A percentile compares a stretch with the other conserved stretches of the same genome.
Evolutionary conservation across 2,888 invertebrate genomes (phyloP).

Genomic region (Agelastica alni): DNA sequence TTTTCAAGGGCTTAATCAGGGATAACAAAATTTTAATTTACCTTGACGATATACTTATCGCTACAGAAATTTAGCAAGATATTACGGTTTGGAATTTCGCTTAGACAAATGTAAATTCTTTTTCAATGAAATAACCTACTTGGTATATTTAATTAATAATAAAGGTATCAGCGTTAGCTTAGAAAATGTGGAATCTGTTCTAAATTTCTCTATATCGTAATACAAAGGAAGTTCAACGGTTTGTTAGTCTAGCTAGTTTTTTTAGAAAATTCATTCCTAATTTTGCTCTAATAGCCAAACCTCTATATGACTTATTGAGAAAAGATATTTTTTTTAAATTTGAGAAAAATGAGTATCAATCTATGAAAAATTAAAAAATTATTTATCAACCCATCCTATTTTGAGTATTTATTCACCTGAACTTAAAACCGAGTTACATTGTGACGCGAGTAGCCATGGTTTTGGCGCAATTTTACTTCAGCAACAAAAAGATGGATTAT

Average conservation of each 20-base stretch:
- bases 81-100: conserved; percentile 15
- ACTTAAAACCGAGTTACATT: conserved; percentile 42
- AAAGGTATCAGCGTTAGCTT: background rate
- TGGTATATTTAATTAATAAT: conserved; percentile 19
- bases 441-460: conserved; percentile 40
- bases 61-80: conserved; percentile 16
- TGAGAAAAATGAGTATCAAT: background rate
- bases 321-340: conserved; percentile 37
- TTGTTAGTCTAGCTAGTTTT: conserved; percentile 38
- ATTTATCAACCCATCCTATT: no score
- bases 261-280: conserved; percentile 38
- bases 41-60: conserved; percentile 22
- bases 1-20: conserved; percentile 14
- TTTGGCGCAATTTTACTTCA: conserved; percentile 38
- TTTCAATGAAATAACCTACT: conserved; percentile 2
- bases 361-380: no score
- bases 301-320: conserved; percentile 35
- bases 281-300: conserved; percentile 37
- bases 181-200: background rate
- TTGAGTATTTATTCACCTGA: conserved; percentile 26
- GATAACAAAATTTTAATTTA: conserved; percentile 20
- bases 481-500: conserved; percentile 28
- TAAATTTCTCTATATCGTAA: conserved; percentile 11
- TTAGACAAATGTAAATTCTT: conserved; percentile 8
- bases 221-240: conserved; percentile 29